phyloP scores from a whole-genome alignment of 2,888 invertebrate genomes.

The Drosophila antonietae region DNA sequence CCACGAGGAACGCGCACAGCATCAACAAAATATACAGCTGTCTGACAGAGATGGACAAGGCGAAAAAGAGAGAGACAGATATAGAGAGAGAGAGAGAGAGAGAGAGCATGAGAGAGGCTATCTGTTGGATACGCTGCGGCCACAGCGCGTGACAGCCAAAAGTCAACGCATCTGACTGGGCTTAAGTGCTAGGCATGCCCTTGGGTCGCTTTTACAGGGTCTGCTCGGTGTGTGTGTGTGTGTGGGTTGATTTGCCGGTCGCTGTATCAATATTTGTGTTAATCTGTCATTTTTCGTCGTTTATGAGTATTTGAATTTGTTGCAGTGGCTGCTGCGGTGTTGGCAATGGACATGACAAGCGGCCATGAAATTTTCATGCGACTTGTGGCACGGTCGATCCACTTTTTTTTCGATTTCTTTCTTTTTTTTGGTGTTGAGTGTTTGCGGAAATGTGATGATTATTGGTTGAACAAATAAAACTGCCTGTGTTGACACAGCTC shows the following conservation, averaged over 20 bases:
- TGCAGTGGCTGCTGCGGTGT: constrained; percentile 43
- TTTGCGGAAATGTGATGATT: constrained; percentile 80
- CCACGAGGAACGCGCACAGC: constrained; percentile 62
- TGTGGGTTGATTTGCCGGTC: constrained; percentile 35
- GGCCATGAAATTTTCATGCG: constrained; percentile 71
- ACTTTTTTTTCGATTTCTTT: background rate
- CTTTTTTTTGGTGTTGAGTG: constrained; percentile 29
- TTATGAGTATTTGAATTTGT: constrained; percentile 77
- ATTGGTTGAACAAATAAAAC: constrained; percentile 72
- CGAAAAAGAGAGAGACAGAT: background rate
- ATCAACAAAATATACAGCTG: constrained; percentile 54
- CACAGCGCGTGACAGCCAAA: constrained; percentile 59
- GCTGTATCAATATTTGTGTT: constrained; percentile 78
- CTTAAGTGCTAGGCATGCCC: constrained; percentile 54
- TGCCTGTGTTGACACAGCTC: constrained; percentile 47
- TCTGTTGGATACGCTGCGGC: constrained; percentile 52
- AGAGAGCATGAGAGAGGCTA: constrained; percentile 7
- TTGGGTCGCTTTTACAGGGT: constrained; percentile 21
- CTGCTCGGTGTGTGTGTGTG: constrained; percentile 3
- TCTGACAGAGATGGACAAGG: background rate
- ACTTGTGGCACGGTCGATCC: constrained; percentile 30
- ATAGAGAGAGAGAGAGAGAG: background rate
- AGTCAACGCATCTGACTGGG: constrained; percentile 60
- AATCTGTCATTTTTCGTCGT: constrained; percentile 80
- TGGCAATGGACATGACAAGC: constrained; percentile 31